Base-by-base conservation (phyloP, 2,797 vertebrate genomes). In the Melopsittacus undulatus region DNA sequence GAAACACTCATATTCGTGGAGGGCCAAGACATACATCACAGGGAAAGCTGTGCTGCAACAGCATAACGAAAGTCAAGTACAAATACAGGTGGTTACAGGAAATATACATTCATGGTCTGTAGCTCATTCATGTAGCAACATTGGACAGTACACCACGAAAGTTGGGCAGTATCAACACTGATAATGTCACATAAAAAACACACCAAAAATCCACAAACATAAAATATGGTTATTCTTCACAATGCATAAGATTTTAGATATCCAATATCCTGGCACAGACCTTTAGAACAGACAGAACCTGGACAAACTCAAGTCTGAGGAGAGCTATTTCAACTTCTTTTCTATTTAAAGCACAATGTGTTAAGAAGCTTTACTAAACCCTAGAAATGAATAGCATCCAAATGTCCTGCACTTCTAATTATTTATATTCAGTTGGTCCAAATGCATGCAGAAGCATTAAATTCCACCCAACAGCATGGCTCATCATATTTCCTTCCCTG, bases 261-360 rank as follows among this genome's bases (percentile, higher is more conserved):
- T 87, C 49, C 30, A 34, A 48, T 17, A 30, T 45, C 38, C 67
- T 89, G 74, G 54, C 74, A 86, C 4, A 1, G 61, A 13, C 19
- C 51, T 83, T 57, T 12, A 32, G 32, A 74, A n/a, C 0, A 87
- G 45, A 63, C 46, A 67, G 54, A 68, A 67, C 18, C 34, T 92
- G 91, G 87, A 93, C 52, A 49, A 61, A 62, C 40, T 83, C 75
- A 43, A 92, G 46, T 12, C 56, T n/a, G 32, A 77, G 36, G 21
- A 63, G 19, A 92, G n/a, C 32, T 70, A 40, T 90, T 95, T 82
- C 64, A 68, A 59, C 61, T 62, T 64, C 18, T 88, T 78, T 83
- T 67, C 74, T 91, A 88, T 80, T 92, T 92, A 92, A 90, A 94
- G 85, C 29, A 54, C 51, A 29, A 34, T n/a, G 57, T 43, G 62